Base-by-base conservation (phyloP, 23 tunicate genomes). In the Styela plicata region DNA sequence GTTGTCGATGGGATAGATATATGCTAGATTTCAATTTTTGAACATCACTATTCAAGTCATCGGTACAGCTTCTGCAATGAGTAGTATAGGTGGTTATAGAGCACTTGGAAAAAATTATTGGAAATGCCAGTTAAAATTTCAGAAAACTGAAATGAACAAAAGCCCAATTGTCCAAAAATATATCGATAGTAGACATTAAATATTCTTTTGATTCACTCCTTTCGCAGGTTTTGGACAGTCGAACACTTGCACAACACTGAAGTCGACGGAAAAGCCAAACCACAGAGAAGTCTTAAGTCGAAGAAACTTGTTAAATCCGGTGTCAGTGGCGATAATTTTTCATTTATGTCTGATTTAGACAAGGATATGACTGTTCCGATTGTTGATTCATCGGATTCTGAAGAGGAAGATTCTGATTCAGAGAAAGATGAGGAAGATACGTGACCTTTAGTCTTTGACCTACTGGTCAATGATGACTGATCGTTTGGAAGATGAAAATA, bases 151-250 rank as follows among this genome's bases (percentile, higher is more conserved):
- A n/a, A n/a, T n/a, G n/a, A n/a, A n/a, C n/a, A n/a, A n/a, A n/a
- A n/a, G n/a, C n/a, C n/a, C n/a, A n/a, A n/a, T n/a, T n/a, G n/a
- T n/a, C n/a, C n/a, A n/a, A n/a, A n/a, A n/a, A n/a, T n/a, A n/a
- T n/a, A n/a, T n/a, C n/a, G n/a, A n/a, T n/a, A n/a, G n/a, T n/a
- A n/a, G n/a, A n/a, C n/a, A n/a, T n/a, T n/a, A n/a, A n/a, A n/a
- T n/a, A n/a, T n/a, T n/a, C n/a, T n/a, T n/a, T n/a, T n/a, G n/a
- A n/a, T n/a, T n/a, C 27, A 20, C 26, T 29, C 27, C 7, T 36
- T 30, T 23, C 23, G 2, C 75, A 91, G 97, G 63, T 91, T 91
- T 91, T 91, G 97, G 97, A 83, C 80, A 53, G 87, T 86, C 36
- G 97, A 83, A 3, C 84, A 86, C 61, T 69, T 91, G 37, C 78